phyloP scores from a whole-genome alignment of 2,113 vertebrate species.

The Indicator maculatus region DNA sequence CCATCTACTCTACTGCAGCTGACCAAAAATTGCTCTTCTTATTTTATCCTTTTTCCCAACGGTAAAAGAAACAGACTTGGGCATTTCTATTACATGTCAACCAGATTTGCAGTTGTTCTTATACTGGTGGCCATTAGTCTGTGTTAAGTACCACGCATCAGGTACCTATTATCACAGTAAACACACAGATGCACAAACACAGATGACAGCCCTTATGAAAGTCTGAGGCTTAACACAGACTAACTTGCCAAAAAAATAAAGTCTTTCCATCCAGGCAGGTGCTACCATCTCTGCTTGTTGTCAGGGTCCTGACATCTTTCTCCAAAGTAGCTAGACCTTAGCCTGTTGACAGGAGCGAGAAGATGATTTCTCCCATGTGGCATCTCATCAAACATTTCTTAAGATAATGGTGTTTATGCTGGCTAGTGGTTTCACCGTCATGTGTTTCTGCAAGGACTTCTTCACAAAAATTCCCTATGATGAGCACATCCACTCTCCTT shows the following conservation, averaged over 20 bases:
- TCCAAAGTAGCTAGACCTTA: not conserved
- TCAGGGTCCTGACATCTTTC: not conserved
- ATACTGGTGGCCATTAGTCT: not conserved
- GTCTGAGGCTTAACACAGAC: not conserved
- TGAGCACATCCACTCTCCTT: not conserved
- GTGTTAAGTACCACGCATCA: not conserved
- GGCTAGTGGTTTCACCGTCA: not conserved
- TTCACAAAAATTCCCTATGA: not conserved
- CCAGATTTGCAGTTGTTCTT: not conserved
- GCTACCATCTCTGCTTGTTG: not conserved
- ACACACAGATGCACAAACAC: not conserved
- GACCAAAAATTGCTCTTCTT: not conserved
- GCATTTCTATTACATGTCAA: not conserved
- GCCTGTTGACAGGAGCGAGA: not conserved
- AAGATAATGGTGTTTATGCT: not conserved
- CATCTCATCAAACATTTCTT: not conserved
- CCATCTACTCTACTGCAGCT: not conserved
- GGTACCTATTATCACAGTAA: not conserved
- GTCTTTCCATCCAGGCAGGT: not conserved
- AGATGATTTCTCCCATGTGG: not conserved
- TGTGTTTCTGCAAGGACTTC: not conserved
- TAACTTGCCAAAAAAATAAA: not conserved
- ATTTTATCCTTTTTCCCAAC: not conserved
- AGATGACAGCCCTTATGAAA: not conserved
- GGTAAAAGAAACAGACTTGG: not conserved